Base-by-base conservation (phyloP, 2,797 vertebrate species). In the Microhierax caerulescens region DNA sequence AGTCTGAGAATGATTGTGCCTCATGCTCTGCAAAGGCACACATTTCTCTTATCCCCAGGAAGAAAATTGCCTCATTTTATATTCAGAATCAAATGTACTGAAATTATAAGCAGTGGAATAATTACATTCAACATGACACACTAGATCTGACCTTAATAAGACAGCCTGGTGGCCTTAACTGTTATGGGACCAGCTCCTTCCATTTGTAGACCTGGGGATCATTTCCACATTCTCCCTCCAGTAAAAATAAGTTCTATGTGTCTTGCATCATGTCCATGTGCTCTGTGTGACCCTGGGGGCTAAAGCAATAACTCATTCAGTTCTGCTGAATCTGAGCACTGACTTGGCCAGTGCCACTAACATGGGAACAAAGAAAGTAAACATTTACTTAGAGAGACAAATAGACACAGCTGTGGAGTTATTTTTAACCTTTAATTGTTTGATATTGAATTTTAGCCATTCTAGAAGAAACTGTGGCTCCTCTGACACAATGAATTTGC, bases 71-170 rank as follows among this genome's bases (percentile, higher is more conserved):
- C 88, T 96, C 78, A 89, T 96, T 96, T 92, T 70, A 91, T 92
- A 96, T 96, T 97, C 93, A 92, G 88, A 93, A 94, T 95, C 93
- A 94, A 93, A 95, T 75, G 84, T 92, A 65, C 92, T 95, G 86
- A 95, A 95, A 96, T 97, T 91, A 96, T 80, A 93, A 96, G 93
- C 64, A 83, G 72, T 89, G 60, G 64, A 91, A 96, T 95, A 97
- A 97, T 97, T 95, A 72, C 1, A 0, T 94, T 95, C 87, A 94
- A 81, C 61, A 70, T 50, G 89, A 83, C 81, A 91, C 41, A 27
- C 87, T 88, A 70, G 68, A 72, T 80, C 78, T 94, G 95, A 96
- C 92, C 94, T 96, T 90, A 97, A 82, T 88, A 90, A 91, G 94
- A 54, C 20, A 88, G 78, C 37, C 72, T 88, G 87, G 78, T 96